Base-by-base conservation (phyloP, 2,888 invertebrate genomes). In the Macrosiphum euphorbiae region DNA sequence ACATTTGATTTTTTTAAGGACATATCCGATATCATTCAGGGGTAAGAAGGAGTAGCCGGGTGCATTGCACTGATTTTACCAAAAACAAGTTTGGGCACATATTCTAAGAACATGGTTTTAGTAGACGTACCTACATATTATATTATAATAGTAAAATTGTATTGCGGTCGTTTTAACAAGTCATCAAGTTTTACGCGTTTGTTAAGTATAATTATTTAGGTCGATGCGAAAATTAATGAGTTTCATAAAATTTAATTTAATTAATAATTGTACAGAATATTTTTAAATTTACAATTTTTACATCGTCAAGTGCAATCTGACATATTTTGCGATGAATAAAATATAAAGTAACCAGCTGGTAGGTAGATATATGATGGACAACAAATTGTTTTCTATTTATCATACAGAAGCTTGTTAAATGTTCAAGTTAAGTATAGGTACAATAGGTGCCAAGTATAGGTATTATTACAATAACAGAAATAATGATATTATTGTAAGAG, bases 31-130 rank as follows among this genome's bases (percentile, higher is more conserved):
- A 41, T 90, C 13, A 52, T 47, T 24, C 4, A 84, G 26, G 90
- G 44, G 58, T 84, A 41, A 52, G 90, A 35, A 41, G 50, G 35
- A 1, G 26, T 52, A 41, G 78, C 28, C 90, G 26, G 52, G 84
- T 52, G 35, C 67, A 50, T 78, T 90, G 90, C 78, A 91, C 90
- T 41, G 52, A 91, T 91, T 91, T 84, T 91, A 52, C 78, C 90
- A 2, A 84, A 91, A 91, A 91, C 78, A 41, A 84, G 90, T 91
- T 91, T 91, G 90, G 50, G 67, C 67, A 89, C 61, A 89, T 89
- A 47, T 61, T 67, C 61, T 47, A 67, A 47, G 16, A 90, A 90
- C 90, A 47, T 47, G 90, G 90, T 67, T 67, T 61, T 44, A 89
- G 58, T 44, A 8, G 89, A 89, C 89, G 61, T 35, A 90, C n/a